These are phyloP conservation scores for Aphelenchoides besseyi DNA, from an alignment of 1,140 invertebrate species.

Conservation along the genomic window DNA sequence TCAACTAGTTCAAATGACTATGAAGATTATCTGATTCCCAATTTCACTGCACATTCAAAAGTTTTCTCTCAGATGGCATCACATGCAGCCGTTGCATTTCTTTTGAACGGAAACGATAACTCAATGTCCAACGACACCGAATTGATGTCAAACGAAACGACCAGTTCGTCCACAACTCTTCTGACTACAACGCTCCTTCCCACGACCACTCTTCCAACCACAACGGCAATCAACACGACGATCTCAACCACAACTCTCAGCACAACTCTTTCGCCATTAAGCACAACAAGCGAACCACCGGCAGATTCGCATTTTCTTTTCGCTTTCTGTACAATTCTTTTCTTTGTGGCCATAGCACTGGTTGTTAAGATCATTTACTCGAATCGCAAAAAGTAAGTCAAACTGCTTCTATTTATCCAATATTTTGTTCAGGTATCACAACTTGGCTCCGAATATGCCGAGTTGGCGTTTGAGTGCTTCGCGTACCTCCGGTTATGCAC, in stretches of 20 bases:
- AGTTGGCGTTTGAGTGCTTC: slow-evolving; percentile 14
- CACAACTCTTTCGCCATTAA: not conserved
- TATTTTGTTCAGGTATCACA: slow-evolving; percentile 14
- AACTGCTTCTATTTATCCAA: not conserved
- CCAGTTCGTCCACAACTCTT: not conserved
- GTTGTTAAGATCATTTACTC: slow-evolving; percentile 29
- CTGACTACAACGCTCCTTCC: not conserved
- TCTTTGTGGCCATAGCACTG: slow-evolving; percentile 30
- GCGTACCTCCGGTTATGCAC: not conserved
- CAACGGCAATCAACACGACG: not conserved
- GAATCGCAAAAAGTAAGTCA: slow-evolving; percentile 22
- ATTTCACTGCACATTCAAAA: too few species aligned
- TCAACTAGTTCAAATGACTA: too few species aligned
- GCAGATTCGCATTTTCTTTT: slow-evolving; percentile 28
- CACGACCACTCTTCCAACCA: not conserved
- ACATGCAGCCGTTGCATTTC: not conserved
- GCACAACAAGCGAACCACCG: not conserved
- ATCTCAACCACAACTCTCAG: not conserved
- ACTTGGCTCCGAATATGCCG: slow-evolving; percentile 5
- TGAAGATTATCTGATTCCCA: too few species aligned
- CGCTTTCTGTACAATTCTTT: slow-evolving; percentile 27
- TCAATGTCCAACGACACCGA: not conserved
- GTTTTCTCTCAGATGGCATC: not conserved
- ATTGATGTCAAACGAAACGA: not conserved
- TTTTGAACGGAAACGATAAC: not conserved